phyloP scores from a whole-genome alignment of 2,113 vertebrate species.

The Misgurnus mizolepis region DNA sequence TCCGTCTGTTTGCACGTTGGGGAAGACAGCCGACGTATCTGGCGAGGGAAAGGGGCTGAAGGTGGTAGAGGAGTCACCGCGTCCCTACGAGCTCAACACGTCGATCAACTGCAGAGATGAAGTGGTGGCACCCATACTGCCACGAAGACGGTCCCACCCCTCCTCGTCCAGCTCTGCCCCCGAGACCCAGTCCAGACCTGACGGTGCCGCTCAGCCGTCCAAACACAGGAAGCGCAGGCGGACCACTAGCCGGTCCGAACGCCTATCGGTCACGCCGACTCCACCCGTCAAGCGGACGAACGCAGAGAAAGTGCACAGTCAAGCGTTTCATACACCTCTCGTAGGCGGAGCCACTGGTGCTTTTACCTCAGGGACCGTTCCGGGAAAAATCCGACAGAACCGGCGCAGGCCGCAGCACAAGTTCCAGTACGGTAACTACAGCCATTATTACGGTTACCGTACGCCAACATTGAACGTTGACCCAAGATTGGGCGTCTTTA shows the following conservation, averaged over 20 bases:
- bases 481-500: conserved; percentile 74
- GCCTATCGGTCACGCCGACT: neutral
- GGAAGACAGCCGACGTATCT: conserved; percentile 46
- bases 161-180: conserved; percentile 51
- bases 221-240: conserved; percentile 78
- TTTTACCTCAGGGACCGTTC: neutral
- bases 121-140: conserved; percentile 78
- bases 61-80: conserved; percentile 64
- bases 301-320: conserved; percentile 56
- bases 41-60: conserved; percentile 47
- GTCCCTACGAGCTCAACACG: conserved; percentile 86
- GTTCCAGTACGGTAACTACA: conserved; percentile 85
- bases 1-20: neutral
- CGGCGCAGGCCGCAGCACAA: conserved; percentile 54
- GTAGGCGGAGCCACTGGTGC: conserved; percentile 57
- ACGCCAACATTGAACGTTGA: conserved; percentile 74
- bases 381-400: neutral
- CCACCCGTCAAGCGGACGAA: conserved; percentile 41
- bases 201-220: neutral
- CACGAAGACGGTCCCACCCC: conserved; percentile 70
- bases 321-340: conserved; percentile 69
- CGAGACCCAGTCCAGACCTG: conserved; percentile 38
- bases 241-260: conserved; percentile 74
- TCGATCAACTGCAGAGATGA: conserved; percentile 88
- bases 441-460: conserved; percentile 85